Conservation (phyloP, 1,140 invertebrate genomes). For the Zophobas atratus region DNA sequence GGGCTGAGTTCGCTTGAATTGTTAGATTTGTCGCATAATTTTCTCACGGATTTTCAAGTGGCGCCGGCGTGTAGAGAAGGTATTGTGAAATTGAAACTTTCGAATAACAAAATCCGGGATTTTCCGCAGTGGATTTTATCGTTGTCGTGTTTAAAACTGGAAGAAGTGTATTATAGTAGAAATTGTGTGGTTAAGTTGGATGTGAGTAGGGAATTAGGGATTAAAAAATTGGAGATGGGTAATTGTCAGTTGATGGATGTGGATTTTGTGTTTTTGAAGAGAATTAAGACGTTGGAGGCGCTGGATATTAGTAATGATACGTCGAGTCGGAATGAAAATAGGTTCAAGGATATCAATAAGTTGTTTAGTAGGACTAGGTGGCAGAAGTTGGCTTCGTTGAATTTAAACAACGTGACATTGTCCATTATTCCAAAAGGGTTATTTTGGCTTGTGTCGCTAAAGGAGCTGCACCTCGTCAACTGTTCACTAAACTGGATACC, state of each 20-base stretch:
- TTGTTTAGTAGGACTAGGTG: constrained; percentile 39
- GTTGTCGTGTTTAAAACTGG: constrained; percentile 29
- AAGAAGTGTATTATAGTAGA: constrained; percentile 38
- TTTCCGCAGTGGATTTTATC: constrained; percentile 41
- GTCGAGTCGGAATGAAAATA: constrained; percentile 3
- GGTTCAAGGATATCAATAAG: constrained; percentile 31
- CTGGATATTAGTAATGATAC: constrained; percentile 45
- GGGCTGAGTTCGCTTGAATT: constrained; percentile 29
- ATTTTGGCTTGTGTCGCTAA: constrained; percentile 33
- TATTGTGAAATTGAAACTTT: constrained; percentile 32
- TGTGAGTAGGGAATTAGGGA: not conserved
- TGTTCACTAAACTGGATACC: constrained; percentile 45
- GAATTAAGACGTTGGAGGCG: constrained; percentile 26
- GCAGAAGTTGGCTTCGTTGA: constrained; percentile 37
- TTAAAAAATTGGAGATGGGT: constrained; percentile 38
- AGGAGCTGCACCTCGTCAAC: constrained; percentile 33
- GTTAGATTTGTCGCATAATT: constrained; percentile 42
- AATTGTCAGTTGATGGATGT: constrained; percentile 19
- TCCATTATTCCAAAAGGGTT: constrained; percentile 37
- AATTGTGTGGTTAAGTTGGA: constrained; percentile 30
- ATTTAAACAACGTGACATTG: constrained; percentile 30
- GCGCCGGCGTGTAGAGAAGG: constrained; percentile 28
- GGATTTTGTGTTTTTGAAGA: constrained; percentile 40
- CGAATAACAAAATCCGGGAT: constrained; percentile 24
- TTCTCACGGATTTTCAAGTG: constrained; percentile 37